phyloP scores from a whole-genome alignment of 1,140 invertebrate species.

The Oreohelix idahoensis region DNA sequence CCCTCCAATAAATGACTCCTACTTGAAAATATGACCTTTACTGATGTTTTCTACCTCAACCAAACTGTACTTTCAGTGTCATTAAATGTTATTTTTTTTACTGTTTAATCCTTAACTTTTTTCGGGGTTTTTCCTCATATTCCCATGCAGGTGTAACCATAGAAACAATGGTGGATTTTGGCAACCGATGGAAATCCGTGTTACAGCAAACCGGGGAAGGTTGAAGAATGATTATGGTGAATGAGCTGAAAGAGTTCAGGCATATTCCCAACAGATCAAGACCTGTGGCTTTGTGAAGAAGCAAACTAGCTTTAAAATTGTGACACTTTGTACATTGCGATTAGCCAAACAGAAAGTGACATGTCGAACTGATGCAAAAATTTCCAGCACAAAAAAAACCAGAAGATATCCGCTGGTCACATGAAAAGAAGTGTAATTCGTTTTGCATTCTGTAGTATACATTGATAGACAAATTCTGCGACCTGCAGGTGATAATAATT shows the following conservation, averaged over 20 bases:
- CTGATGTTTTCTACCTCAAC: no score
- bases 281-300: neutral
- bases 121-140: no score
- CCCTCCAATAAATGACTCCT: no score
- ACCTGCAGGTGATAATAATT: neutral
- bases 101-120: no score
- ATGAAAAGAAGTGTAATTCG: slow-evolving; percentile 12
- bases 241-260: neutral
- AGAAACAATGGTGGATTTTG: slow-evolving; percentile 22
- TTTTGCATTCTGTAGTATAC: slow-evolving; percentile 3
- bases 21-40: no score
- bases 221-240: neutral
- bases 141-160: slow-evolving; percentile 31
- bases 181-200: slow-evolving; percentile 11
- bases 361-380: neutral
- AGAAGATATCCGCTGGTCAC: neutral
- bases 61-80: no score
- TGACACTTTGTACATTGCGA: slow-evolving; percentile 13
- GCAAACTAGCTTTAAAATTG: neutral
- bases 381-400: slow-evolving; percentile 10
- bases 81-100: no score
- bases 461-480: neutral
- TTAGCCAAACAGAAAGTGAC: slow-evolving; percentile 1
- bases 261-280: neutral
- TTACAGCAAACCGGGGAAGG: slow-evolving; percentile 17